Base-by-base conservation (phyloP, 2,113 vertebrate genomes). In the Catharus minimus region DNA sequence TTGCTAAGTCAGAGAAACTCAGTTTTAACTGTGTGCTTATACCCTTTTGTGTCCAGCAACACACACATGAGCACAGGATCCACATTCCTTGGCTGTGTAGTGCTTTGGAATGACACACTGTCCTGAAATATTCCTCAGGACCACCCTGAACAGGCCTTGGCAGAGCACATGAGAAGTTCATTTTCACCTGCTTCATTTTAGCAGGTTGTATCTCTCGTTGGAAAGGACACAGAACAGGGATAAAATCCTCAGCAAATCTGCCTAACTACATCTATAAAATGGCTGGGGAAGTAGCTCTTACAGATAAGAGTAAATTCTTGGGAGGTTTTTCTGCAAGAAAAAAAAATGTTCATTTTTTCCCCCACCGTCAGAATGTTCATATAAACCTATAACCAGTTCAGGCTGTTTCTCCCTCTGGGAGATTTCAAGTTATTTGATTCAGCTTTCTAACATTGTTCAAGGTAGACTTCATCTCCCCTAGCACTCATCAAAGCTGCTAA, bases 401-500 rank as follows among this genome's bases (percentile, higher is more conserved):
- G 94, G 78, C 95, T 97, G 94, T 96, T 95, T 97, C 92, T 97
- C 97, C 98, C 97, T 89, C 89, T 96, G 97, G 97, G 96, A 96
- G 95, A 94, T 94, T 73, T 93, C 71, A 13, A 96, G 88, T 98
- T 97, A 98, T 98, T 97, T 96, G 97, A 98, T 98, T 97, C 97
- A 97, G 97, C 94, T 78, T 86, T 96, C 97, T 97, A 98, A 98
- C 95, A 72, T 97, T 97, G 97, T 98, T 97, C 97, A 88, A 98
- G 97, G 95, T 97, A 96, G 97, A 96, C 97, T 98, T 97, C 96
- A 97, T 98, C 97, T 98, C 97, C 97, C 97, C 96, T 85, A 97
- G 97, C 96, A 96, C 97, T 98, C 97, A 97, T 98, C 98, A 97
- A 96, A 96, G 95, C 97, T 97, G 96, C 97, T 98, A 98, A 98